Base-by-base conservation (phyloP, 2,113 vertebrate genomes). In the Corythoichthys haematopterus region DNA sequence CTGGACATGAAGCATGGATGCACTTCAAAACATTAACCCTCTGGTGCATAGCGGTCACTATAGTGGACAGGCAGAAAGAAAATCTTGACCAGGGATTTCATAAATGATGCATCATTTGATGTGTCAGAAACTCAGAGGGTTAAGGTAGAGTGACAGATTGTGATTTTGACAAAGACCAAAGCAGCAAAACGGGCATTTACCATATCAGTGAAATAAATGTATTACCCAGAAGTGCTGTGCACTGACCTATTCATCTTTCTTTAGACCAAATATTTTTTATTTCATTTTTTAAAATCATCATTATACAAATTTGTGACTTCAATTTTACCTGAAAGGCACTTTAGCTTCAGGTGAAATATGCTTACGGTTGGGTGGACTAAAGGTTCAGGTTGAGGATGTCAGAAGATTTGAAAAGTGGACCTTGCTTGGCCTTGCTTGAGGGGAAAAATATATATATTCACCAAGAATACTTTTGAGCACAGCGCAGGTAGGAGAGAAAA, bases 1-100 rank as follows among this genome's bases (percentile, higher is more conserved):
- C 68, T 83, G 50, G 68, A 80, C 60, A 70, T 81, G 43, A 65
- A 84, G 78, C 67, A 74, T 67, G 71, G 63, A 79, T 72, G 73
- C 71, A 64, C 70, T 68, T 74, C 51, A 72, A 74, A 71, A 76
- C 66, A 69, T 56, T 67, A 72, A 40, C 20, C 20, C 20, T 28
- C 20, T 28, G 20, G 20, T 28, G 20, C 20, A 28, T 28, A 28
- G 20, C 20, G 20, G 20, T 28, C 20, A 28, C 20, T 28, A 28
- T 28, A 28, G 20, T 28, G 20, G 20, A 28, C 20, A 28, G 20
- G 20, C 20, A 28, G 20, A 28, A 28, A 28, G 20, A 28, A 28
- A 28, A 28, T 28, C 20, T 28, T 28, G 20, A 28, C 20, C 20
- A 28, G 20, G 20, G 20, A 28, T 28, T 28, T 28, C 20, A 28